A percentile compares a stretch with the other conserved stretches of the same genome.
These are phyloP conservation scores for Eudorcas thomsonii DNA, from an alignment of 2,113 vertebrate genomes.

Conservation along the genomic window DNA sequence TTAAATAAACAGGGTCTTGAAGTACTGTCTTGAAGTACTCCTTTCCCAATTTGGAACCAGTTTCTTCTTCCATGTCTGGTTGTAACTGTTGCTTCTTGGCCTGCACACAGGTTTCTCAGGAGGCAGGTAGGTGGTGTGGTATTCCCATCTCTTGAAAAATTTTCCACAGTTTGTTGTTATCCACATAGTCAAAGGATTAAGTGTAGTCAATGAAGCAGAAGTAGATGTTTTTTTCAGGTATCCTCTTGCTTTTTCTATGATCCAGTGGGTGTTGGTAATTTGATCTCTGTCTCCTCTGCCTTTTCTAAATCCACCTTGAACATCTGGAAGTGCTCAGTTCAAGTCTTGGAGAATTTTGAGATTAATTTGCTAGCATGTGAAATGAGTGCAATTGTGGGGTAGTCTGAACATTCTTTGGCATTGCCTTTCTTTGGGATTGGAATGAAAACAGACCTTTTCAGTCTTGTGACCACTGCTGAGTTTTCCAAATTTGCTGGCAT, in stretches of 20 bases:
- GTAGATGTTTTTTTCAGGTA: not conserved
- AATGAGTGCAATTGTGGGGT: not conserved
- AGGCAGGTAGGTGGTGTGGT: not conserved
- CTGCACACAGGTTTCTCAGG: not conserved
- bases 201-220: not conserved
- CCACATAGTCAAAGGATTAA: not conserved
- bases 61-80: not conserved
- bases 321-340: not conserved
- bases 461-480: not conserved
- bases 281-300: not conserved
- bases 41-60: not conserved
- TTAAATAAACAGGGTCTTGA: not conserved
- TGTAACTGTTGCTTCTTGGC: not conserved
- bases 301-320: not conserved
- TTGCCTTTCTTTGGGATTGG: not conserved
- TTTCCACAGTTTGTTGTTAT: not conserved
- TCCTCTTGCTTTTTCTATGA: not conserved
- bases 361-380: not conserved
- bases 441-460: not conserved
- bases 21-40: not conserved
- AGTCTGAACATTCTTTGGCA: not conserved
- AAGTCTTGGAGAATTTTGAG: not conserved
- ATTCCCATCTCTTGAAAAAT: not conserved
- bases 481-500: not conserved
- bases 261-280: not conserved